Evolutionary conservation across 2,113 vertebrate genomes (phyloP).

Genomic region (Callospermophilus lateralis): DNA sequence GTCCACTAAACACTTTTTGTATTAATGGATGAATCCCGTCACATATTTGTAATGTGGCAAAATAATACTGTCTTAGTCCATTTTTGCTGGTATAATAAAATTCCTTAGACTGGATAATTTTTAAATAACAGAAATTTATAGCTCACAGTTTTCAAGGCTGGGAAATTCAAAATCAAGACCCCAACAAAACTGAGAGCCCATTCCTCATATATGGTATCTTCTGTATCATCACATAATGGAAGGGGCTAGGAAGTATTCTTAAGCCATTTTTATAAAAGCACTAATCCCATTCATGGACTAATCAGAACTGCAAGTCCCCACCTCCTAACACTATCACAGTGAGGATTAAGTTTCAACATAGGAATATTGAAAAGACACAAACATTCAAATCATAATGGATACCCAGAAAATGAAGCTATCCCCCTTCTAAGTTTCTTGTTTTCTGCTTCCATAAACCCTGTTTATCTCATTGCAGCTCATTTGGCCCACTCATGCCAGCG

Average conservation of each 20-base stretch:
- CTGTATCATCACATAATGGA: not conserved
- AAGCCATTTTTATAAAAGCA: not conserved
- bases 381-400: not conserved
- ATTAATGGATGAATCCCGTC: not conserved
- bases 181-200: not conserved
- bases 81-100: not conserved
- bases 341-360: not conserved
- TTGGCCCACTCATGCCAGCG: not conserved
- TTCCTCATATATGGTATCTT: not conserved
- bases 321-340: not conserved
- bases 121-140: not conserved
- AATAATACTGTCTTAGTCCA: not conserved
- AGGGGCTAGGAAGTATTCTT: not conserved
- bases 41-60: conserved; percentile 10
- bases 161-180: not conserved
- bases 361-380: not conserved
- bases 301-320: not conserved
- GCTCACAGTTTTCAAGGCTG: not conserved
- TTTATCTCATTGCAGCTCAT: not conserved
- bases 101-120: not conserved
- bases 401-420: not conserved
- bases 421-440: not conserved
- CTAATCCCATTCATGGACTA: not conserved
- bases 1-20: not conserved
- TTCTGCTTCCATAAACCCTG: not conserved